These are phyloP conservation scores for Oreohelix idahoensis DNA, from an alignment of 1,140 invertebrate species.

Conservation along the genomic window DNA sequence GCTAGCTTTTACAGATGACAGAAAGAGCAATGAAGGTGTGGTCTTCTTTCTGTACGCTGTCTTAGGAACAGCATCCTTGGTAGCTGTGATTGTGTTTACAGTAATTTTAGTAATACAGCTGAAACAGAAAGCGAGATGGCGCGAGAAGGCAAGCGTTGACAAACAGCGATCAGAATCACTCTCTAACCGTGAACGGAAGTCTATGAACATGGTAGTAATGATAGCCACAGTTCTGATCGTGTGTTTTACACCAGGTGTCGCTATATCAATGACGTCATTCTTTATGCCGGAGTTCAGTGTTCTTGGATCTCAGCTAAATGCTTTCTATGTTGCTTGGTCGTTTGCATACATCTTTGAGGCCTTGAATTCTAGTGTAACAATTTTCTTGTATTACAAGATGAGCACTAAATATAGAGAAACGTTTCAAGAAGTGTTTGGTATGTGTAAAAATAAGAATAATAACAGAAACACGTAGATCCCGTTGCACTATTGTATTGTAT, in stretches of 20 bases:
- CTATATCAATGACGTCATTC: not conserved
- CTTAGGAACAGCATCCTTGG: not conserved
- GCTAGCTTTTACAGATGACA: not conserved
- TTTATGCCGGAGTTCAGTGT: slow-evolving; percentile 10
- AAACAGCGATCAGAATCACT: not conserved
- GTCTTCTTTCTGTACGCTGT: not conserved
- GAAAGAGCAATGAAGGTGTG: slow-evolving; percentile 1
- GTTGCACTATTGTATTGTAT: no score
- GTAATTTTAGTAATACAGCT: not conserved
- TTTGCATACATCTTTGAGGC: slow-evolving; percentile 25
- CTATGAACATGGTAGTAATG: slow-evolving; percentile 4
- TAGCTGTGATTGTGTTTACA: not conserved
- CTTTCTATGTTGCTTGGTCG: slow-evolving; percentile 18
- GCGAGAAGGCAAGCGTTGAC: not conserved
- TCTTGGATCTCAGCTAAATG: not conserved
- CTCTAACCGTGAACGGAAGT: not conserved
- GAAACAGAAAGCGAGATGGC: slow-evolving; percentile 27
- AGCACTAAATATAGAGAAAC: slow-evolving; percentile 19
- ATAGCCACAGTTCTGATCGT: slow-evolving; percentile 7
- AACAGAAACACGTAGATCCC: no score
- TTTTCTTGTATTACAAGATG: slow-evolving; percentile 15
- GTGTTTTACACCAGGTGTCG: not conserved
- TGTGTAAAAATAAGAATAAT: not conserved
- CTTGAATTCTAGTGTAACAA: not conserved
- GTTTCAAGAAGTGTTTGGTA: not conserved